Percentiles rank a stretch among this genome's conserved stretches.
phyloP scores from a whole-genome alignment of 2,888 invertebrate genomes.

The Ctenicera cuprea region DNA sequence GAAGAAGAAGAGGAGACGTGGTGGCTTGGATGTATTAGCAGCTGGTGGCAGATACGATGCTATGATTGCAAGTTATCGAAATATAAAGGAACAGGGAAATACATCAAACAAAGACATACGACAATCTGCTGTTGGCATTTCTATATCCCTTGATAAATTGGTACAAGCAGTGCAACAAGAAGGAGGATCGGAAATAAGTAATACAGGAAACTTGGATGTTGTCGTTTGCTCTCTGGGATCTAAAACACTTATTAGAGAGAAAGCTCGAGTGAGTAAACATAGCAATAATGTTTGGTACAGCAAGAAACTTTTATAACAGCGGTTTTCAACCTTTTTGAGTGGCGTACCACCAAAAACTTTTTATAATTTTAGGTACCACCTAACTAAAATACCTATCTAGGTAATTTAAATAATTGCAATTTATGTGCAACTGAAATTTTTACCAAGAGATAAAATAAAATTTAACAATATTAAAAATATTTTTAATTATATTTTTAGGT shows the following conservation, averaged over 20 bases:
- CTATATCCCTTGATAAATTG: conserved; percentile 88
- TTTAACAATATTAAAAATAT: too few relatives aligned
- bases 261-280: conserved; percentile 68
- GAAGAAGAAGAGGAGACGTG: conserved; percentile 74
- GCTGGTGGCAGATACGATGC: conserved; percentile 94
- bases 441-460: too few relatives aligned
- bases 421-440: too few relatives aligned
- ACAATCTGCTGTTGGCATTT: conserved; percentile 86
- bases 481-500: too few relatives aligned
- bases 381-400: too few relatives aligned
- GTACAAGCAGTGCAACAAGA: conserved; percentile 77
- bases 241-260: conserved; percentile 76
- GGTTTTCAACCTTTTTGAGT: too few relatives aligned
- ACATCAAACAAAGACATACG: conserved; percentile 61
- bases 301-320: too few relatives aligned
- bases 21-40: conserved; percentile 83
- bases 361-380: too few relatives aligned
- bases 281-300: too few relatives aligned
- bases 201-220: conserved; percentile 74
- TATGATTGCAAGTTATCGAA: conserved; percentile 84
- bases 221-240: conserved; percentile 80
- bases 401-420: too few relatives aligned
- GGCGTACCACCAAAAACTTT: too few relatives aligned
- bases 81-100: conserved; percentile 67
- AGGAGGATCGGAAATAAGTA: conserved; percentile 72